A percentile compares a stretch with the other conserved stretches of the same genome.
phyloP scores from a whole-genome alignment of 2,888 invertebrate genomes.

The Clitarchus hookeri region DNA sequence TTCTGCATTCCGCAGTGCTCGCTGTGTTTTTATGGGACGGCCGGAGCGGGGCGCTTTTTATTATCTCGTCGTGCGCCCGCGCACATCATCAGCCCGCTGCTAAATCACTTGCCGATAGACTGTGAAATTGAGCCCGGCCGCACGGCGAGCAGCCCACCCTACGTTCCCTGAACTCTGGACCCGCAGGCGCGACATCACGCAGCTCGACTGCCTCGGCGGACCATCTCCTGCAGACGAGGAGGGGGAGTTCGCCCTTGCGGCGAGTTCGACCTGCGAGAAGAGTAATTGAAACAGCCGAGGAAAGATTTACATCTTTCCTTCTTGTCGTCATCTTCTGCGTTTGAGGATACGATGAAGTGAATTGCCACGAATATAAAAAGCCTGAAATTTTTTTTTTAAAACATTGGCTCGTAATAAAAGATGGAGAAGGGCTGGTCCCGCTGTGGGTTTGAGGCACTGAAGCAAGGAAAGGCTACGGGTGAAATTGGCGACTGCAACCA shows the following conservation, averaged over 20 bases:
- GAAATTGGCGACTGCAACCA: no score
- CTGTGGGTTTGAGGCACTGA: no score
- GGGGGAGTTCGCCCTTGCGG: not conserved
- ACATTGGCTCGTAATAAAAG: no score
- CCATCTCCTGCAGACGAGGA: not conserved
- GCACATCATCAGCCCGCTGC: not conserved
- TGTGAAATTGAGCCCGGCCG: not conserved
- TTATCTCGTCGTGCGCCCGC: not conserved
- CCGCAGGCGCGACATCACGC: not conserved
- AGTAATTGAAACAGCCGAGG: conserved; percentile 2
- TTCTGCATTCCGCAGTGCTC: not conserved
- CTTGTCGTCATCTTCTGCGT: no score
- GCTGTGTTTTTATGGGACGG: not conserved
- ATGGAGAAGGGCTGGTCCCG: no score
- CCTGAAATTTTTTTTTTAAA: no score
- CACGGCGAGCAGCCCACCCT: not conserved
- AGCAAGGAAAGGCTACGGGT: no score
- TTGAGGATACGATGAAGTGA: no score
- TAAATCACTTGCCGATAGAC: conserved; percentile 8
- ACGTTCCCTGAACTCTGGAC: not conserved
- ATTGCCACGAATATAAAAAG: no score
- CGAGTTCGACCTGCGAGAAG: not conserved
- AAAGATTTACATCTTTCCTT: not conserved
- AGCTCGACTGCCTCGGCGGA: not conserved
- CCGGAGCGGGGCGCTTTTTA: not conserved